Evolutionary conservation across 2,797 vertebrate genomes (phyloP), one percentile per base, ranked within the genome.

Genomic region (Nothura maculosa): DNA sequence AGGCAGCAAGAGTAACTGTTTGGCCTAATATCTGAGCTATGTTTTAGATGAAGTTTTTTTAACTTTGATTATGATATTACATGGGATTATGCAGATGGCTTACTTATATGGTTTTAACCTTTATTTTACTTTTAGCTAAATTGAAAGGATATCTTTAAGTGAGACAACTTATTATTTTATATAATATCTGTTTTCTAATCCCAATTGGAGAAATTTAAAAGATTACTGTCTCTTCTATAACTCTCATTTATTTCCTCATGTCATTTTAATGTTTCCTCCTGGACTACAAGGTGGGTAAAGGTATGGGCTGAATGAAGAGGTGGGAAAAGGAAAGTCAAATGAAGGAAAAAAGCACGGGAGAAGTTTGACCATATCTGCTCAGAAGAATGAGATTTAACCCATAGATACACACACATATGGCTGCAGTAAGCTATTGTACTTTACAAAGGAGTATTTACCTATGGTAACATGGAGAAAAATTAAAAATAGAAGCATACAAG

Each of bases 291-390:
- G 16, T 55, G 50, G 19, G 4, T 67, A n/a, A 73, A 66, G 34
- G 34, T 8, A 12, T 69, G 34, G 38, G 7, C 10, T 76, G 52
- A 63, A 10, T 38, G 32, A 54, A 36, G 66, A 87, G 22, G 2
- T 2, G 12, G 47, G 45, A 34, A 18, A 5, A 9, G 8, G 24
- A 68, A 38, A 47, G 50, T 75, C 0, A 0, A 64, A 54, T 45
- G n/a, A 57, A 57, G 54, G 48, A n/a, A 57, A 85, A 75, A 18
- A 67, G 27, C 17, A 63, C 81, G 36, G 24, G 66, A 6, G 28
- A 42, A 48, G 13, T 38, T 20, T 12, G 4, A 18, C 15, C 48
- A 2, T 20, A 28, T 22, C 68, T 84, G 61, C 60, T 69, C 28
- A 34, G 5, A 30, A 57, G 38, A 7, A 22, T 70, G 64, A 85